Conservation (phyloP, 1,140 invertebrate species). For the Psilanteris sp. region DNA sequence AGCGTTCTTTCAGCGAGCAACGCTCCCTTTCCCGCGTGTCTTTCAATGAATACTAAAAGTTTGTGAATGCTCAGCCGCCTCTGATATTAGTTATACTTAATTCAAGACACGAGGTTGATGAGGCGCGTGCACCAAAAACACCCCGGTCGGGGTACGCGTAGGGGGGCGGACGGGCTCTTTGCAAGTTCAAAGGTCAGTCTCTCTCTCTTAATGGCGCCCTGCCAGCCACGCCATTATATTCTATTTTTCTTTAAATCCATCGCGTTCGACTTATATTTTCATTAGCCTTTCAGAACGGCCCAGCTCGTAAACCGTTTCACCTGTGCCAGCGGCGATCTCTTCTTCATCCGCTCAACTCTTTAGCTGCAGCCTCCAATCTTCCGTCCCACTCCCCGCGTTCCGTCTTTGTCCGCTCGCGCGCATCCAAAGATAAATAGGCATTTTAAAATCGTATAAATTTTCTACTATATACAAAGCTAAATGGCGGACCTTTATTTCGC, state of each 20-base stretch:
- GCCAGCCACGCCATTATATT: constrained; percentile 65
- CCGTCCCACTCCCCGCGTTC: constrained; percentile 28
- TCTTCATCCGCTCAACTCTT: constrained; percentile 59
- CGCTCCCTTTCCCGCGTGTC: constrained; percentile 65
- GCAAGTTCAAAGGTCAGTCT: constrained; percentile 68
- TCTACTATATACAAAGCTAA: constrained; percentile 50
- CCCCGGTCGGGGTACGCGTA: constrained; percentile 3
- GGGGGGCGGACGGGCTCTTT: constrained; percentile 39
- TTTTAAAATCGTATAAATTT: constrained; percentile 64
- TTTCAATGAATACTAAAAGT: constrained; percentile 78
- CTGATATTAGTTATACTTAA: constrained; percentile 79
- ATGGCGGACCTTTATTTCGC: constrained; percentile 32
- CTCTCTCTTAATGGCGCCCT: constrained; percentile 66
- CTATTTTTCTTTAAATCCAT: constrained; percentile 76
- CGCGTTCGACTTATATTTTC: constrained; percentile 78
- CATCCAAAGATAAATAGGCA: constrained; percentile 60
- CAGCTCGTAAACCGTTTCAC: constrained; percentile 73
- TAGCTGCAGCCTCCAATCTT: constrained; percentile 39
- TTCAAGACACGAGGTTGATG: constrained; percentile 74
- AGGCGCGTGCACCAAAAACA: constrained; percentile 64
- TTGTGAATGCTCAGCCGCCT: constrained; percentile 72
- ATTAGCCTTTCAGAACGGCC: constrained; percentile 71
- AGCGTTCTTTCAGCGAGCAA: constrained; percentile 70
- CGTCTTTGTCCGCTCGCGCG: constrained; percentile 44
- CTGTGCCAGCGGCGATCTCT: constrained; percentile 68